Evolutionary conservation across 2,888 invertebrate species (phyloP).

Genomic region (Amiota minor): DNA sequence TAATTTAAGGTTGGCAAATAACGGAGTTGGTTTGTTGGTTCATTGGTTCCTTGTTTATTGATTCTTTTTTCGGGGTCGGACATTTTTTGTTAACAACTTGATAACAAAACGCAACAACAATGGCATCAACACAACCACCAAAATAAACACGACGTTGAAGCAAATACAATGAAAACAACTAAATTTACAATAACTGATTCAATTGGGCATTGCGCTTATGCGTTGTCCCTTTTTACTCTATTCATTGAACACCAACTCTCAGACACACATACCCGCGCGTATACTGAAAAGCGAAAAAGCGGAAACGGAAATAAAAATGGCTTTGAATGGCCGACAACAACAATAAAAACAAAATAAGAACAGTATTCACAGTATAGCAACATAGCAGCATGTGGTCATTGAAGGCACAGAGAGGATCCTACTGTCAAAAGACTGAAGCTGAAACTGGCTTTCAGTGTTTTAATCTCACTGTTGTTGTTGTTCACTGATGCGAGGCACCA

Average conservation of each 20-base stretch:
- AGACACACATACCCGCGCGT: neutral
- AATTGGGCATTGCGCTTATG: neutral
- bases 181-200: neutral
- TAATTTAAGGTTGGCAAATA: too few relatives aligned
- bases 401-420: too few relatives aligned
- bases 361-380: neutral
- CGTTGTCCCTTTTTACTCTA: neutral
- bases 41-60: neutral
- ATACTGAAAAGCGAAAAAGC: neutral
- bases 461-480: constrained; percentile 64
- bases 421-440: constrained; percentile 35
- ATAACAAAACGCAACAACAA: constrained; percentile 9
- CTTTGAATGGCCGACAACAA: constrained; percentile 59
- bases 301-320: constrained; percentile 60
- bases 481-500: constrained; percentile 53
- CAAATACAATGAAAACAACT: neutral
- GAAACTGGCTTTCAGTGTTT: constrained; percentile 49
- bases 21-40: neutral
- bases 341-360: neutral
- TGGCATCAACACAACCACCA: neutral
- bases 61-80: neutral
- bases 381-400: too few relatives aligned
- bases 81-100: neutral
- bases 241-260: neutral
- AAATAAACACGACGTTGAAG: neutral